Evolutionary conservation across 2,113 vertebrate genomes (phyloP).

Genomic region (Chiloscyllium plagiosum): DNA sequence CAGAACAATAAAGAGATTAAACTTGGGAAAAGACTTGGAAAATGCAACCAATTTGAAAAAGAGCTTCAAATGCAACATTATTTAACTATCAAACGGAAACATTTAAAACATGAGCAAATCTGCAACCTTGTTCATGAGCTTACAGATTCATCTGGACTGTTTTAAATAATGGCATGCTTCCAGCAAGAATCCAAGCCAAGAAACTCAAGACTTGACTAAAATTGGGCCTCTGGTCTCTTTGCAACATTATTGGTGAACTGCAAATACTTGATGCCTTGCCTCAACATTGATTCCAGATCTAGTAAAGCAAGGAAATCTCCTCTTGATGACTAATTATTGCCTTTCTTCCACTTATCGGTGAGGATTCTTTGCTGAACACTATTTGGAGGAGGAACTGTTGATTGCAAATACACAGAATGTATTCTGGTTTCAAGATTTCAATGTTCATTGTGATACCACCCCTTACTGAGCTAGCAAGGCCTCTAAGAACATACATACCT

Average conservation of each 20-base stretch:
- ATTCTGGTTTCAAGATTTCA: background rate
- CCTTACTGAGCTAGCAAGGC: background rate
- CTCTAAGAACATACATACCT: background rate
- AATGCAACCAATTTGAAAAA: background rate
- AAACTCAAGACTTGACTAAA: background rate
- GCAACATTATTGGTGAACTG: background rate
- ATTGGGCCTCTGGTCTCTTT: background rate
- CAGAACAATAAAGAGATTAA: background rate
- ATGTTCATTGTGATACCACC: background rate
- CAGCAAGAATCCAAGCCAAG: background rate
- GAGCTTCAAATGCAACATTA: background rate
- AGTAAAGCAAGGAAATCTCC: background rate
- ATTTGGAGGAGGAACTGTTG: background rate
- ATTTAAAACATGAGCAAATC: background rate
- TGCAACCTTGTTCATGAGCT: background rate
- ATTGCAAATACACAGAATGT: background rate
- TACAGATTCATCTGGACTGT: background rate
- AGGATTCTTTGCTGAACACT: background rate
- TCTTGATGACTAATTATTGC: background rate
- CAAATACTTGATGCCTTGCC: background rate
- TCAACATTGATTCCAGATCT: background rate
- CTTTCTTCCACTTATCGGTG: background rate
- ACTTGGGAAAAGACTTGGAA: background rate
- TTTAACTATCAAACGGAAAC: background rate
- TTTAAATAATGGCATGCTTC: background rate